These are phyloP conservation scores for Calcarius ornatus DNA, from an alignment of 2,113 vertebrate species.

Conservation along the genomic window DNA sequence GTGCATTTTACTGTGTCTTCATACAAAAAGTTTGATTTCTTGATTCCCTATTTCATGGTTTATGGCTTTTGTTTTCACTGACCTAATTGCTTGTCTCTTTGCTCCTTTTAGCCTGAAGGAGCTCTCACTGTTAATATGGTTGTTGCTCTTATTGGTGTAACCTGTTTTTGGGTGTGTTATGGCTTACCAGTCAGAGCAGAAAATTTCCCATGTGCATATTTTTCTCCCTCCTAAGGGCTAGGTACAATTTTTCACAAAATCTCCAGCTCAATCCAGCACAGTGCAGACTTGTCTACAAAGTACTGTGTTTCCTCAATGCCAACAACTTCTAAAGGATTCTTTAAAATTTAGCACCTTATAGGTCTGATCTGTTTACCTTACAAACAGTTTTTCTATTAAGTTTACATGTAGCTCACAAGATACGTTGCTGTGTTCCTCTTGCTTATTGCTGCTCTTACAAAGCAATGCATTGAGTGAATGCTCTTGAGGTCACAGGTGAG, in stretches of 20 bases:
- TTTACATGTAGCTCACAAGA: not conserved
- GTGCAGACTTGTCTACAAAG: not conserved
- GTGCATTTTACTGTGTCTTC: conserved; percentile 26
- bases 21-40: conserved; percentile 56
- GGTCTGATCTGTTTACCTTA: not conserved
- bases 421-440: not conserved
- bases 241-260: not conserved
- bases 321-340: not conserved
- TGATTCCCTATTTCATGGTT: conserved; percentile 68
- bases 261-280: not conserved
- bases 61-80: conserved; percentile 70
- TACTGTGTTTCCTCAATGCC: not conserved
- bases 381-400: not conserved
- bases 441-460: not conserved
- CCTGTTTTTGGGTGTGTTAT: conserved; percentile 47
- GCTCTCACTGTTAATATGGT: conserved; percentile 52
- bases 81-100: conserved; percentile 58
- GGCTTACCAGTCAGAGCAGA: conserved; percentile 36
- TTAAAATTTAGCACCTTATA: not conserved
- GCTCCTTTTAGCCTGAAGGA: conserved; percentile 67
- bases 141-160: conserved; percentile 55
- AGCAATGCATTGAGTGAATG: not conserved
- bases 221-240: not conserved
- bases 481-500: not conserved
- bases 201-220: conserved; percentile 27